Conservation (phyloP, 2,797 vertebrate species). For the Bufotes viridis region DNA sequence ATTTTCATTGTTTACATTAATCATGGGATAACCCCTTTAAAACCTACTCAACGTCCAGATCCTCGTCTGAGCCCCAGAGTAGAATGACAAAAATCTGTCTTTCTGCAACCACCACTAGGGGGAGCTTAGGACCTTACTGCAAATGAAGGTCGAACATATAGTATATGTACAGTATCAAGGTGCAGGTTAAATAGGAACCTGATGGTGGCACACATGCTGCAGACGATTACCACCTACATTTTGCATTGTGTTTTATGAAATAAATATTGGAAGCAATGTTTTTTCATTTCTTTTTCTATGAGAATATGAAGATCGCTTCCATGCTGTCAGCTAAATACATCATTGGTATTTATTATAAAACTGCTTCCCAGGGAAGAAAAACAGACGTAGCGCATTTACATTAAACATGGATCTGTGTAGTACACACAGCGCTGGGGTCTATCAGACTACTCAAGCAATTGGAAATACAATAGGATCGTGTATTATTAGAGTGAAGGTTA, state of each 20-base stretch:
- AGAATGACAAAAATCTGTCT: no score
- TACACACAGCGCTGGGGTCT: constrained; percentile 49
- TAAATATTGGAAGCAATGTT: constrained; percentile 1
- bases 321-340: constrained; percentile 44
- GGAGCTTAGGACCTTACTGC: no score
- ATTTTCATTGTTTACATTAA: no score
- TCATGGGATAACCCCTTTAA: no score
- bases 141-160: no score
- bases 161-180: background rate
- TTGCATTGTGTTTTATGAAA: background rate
- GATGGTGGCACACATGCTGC: background rate
- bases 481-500: constrained; percentile 67
- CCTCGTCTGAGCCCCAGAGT: no score
- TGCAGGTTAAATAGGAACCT: background rate
- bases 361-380: constrained; percentile 58
- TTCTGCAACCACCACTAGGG: no score
- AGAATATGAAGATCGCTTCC: background rate
- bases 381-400: constrained; percentile 58
- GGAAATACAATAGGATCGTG: constrained; percentile 64
- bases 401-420: constrained; percentile 57
- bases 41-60: no score
- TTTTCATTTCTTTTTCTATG: background rate
- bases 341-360: constrained; percentile 60
- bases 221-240: background rate
- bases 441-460: constrained; percentile 61